Conservation (phyloP, 2,113 vertebrate genomes). For the Megaceryle torquata region DNA sequence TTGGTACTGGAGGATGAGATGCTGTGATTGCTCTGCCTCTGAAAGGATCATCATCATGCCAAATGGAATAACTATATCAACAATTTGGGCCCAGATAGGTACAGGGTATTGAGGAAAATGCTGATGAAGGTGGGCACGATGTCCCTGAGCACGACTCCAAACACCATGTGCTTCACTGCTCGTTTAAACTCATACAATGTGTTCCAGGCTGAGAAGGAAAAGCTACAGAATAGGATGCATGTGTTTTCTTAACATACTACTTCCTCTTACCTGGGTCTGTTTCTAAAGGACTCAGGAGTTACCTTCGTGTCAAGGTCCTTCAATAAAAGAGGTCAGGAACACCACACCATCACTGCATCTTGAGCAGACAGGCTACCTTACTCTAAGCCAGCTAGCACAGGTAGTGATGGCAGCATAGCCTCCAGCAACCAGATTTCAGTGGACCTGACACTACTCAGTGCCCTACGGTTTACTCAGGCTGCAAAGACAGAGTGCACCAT, state of each 20-base stretch:
- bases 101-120: not conserved
- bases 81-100: not conserved
- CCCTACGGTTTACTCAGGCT: not conserved
- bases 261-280: not conserved
- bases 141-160: not conserved
- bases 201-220: not conserved
- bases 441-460: not conserved
- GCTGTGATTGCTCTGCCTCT: not conserved
- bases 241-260: not conserved
- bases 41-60: rapidly evolving
- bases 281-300: not conserved
- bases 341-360: not conserved
- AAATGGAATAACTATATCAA: not conserved
- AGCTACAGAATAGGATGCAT: not conserved
- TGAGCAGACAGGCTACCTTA: not conserved
- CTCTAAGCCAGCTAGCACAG: not conserved
- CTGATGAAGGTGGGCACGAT: not conserved
- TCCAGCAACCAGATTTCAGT: not conserved
- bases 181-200: not conserved
- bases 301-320: not conserved
- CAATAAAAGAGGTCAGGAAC: not conserved
- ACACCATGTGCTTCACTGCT: not conserved
- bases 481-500: not conserved
- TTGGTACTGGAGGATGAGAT: not conserved
- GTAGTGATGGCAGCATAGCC: not conserved